phyloP scores from a whole-genome alignment of 2,888 invertebrate genomes.

The Ernsta delagoae region DNA sequence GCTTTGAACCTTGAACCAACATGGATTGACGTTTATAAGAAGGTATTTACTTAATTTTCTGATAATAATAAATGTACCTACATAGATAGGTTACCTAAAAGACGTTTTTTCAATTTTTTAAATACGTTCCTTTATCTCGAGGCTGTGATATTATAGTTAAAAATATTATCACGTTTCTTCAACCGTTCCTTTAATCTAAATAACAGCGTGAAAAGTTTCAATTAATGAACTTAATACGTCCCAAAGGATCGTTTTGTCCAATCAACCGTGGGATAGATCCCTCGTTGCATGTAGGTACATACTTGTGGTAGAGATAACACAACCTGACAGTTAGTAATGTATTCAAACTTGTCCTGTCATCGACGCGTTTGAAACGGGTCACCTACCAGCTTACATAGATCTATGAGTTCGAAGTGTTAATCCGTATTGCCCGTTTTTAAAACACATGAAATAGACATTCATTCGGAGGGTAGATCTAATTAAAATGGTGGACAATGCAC shows the following conservation, averaged over 20 bases:
- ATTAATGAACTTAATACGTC: slow-evolving; percentile 24
- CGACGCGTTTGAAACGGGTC: slow-evolving; percentile 63
- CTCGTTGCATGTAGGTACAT: slow-evolving; percentile 61
- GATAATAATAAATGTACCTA: too few species aligned
- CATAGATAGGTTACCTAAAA: too few species aligned
- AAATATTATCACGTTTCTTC: neutral
- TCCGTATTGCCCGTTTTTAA: slow-evolving; percentile 42
- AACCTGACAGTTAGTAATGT: slow-evolving; percentile 73
- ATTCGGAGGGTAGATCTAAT: slow-evolving; percentile 59
- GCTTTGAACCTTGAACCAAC: too few species aligned
- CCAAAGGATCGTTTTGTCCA: slow-evolving; percentile 42
- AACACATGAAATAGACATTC: slow-evolving; percentile 32
- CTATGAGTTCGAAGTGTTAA: slow-evolving; percentile 49
- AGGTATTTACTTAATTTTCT: too few species aligned
- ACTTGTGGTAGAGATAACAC: slow-evolving; percentile 70
- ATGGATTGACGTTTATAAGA: too few species aligned
- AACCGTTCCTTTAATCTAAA: slow-evolving; percentile 26
- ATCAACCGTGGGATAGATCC: slow-evolving; percentile 67
- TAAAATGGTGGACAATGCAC: slow-evolving; percentile 67
- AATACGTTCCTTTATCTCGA: too few species aligned
- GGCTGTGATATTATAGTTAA: too few species aligned
- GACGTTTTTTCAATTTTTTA: too few species aligned
- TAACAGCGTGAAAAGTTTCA: slow-evolving; percentile 26
- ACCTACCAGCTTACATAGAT: slow-evolving; percentile 59
- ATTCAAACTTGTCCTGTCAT: slow-evolving; percentile 73